Evolutionary conservation across 1,140 invertebrate genomes (phyloP).

Genomic region (Cydia strobilella): DNA sequence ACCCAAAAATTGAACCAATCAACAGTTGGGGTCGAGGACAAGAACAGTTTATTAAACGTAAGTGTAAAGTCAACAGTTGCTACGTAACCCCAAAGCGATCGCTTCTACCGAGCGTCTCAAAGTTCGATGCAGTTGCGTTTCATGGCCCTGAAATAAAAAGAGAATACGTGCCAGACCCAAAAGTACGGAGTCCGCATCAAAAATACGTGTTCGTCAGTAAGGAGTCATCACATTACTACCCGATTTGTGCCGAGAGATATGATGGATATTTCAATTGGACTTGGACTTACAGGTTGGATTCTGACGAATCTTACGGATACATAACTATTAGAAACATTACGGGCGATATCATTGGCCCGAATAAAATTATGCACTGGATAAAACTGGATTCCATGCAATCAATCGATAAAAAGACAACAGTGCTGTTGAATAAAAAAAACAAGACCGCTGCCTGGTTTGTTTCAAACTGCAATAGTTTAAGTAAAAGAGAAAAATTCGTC

Average conservation of each 20-base stretch:
- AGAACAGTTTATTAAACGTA: neutral
- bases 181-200: neutral
- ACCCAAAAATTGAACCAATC: neutral
- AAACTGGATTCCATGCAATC: constrained; percentile 11
- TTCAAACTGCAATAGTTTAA: constrained; percentile 80
- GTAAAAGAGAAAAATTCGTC: constrained; percentile 80
- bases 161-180: neutral
- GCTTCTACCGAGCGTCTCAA: neutral
- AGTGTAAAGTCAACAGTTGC: constrained; percentile 12
- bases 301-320: constrained; percentile 65
- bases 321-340: constrained; percentile 50
- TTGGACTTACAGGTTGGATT: constrained; percentile 39
- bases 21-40: neutral
- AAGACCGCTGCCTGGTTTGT: constrained; percentile 81
- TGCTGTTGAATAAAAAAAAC: constrained; percentile 46
- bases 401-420: constrained; percentile 5
- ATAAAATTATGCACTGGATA: constrained; percentile 35
- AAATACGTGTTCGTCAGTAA: constrained; percentile 24
- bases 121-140: constrained; percentile 28
- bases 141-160: neutral
- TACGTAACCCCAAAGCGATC: neutral
- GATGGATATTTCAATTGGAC: constrained; percentile 32
- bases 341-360: constrained; percentile 39
- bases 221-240: constrained; percentile 19
- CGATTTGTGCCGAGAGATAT: neutral